Percentiles rank a stretch among this genome's conserved stretches.
phyloP scores from a whole-genome alignment of 1,140 invertebrate genomes.

The Pogonomyrmex californicus region DNA sequence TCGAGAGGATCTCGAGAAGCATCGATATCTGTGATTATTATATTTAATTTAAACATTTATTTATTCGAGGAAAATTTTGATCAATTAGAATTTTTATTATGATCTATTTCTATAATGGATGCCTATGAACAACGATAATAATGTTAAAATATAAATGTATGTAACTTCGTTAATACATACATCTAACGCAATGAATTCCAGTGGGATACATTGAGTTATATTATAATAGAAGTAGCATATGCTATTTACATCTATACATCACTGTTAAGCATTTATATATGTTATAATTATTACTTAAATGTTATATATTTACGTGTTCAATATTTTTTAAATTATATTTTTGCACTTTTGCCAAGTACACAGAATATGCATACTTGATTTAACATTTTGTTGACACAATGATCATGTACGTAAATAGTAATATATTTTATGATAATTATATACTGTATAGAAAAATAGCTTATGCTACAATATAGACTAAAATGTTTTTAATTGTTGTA shows the following conservation, averaged over 20 bases:
- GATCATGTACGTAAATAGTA: slow-evolving; percentile 34
- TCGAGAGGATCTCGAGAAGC: slow-evolving; percentile 38
- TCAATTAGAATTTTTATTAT: slow-evolving; percentile 37
- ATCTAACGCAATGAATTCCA: slow-evolving; percentile 54
- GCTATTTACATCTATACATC: slow-evolving; percentile 60
- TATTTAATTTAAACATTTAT: slow-evolving; percentile 57
- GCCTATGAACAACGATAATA: slow-evolving; percentile 22
- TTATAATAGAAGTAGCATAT: slow-evolving; percentile 56
- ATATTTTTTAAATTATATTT: slow-evolving; percentile 43
- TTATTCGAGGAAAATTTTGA: slow-evolving; percentile 41
- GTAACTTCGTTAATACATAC: slow-evolving; percentile 30
- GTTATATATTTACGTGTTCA: slow-evolving; percentile 47
- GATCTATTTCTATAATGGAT: slow-evolving; percentile 22
- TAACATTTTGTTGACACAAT: slow-evolving; percentile 40
- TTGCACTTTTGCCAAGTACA: slow-evolving; percentile 38
- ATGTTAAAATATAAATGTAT: slow-evolving; percentile 23
- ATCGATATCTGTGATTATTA: slow-evolving; percentile 61
- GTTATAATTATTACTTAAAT: slow-evolving; percentile 45
- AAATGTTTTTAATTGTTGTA: slow-evolving; percentile 39
- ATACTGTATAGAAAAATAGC: slow-evolving; percentile 56
- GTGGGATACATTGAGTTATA: slow-evolving; percentile 63
- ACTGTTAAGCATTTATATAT: slow-evolving; percentile 56
- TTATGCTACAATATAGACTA: slow-evolving; percentile 55
- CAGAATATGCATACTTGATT: slow-evolving; percentile 40
- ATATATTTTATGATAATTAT: slow-evolving; percentile 38